Evolutionary conservation across 2,797 vertebrate genomes (phyloP), one percentile per base, ranked within the genome.

Genomic region (Enteromius paludinosus): DNA sequence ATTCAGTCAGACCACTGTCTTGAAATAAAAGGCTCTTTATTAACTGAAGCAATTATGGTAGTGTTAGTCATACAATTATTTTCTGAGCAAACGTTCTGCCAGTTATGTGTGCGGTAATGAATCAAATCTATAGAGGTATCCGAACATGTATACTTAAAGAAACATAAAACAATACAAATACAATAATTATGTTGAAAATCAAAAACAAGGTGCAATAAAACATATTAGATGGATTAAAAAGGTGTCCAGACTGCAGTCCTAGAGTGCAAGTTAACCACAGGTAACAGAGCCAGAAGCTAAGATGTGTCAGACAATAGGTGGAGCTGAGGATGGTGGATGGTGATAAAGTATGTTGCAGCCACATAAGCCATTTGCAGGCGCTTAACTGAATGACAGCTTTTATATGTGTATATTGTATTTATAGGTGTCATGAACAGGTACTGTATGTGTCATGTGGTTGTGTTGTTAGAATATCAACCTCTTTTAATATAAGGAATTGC

Each of bases 221-320:
- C 28, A 72, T 4, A n/a, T 28, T 52, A 15, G 47, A 72, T 72
- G n/a, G 30, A 72, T 72, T 52, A 12, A 72, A 54, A 18, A 54
- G 70, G 33, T 72, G 47, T 72, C 28, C 45, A 72, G 69, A 72
- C 28, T 72, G 70, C 47, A 52, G 33, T 54, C 70, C 70, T 47
- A 8, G 5, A 72, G 18, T 33, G 11, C 28, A 72, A 33, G 47
- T 52, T 72, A 72, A 72, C 28, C 45, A 72, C 28, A 33, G 45
- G 28, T 17, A 33, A 20, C 28, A 14, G 11, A 72, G 20, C 28
- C n/a, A 52, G 28, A 72, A 28, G 28, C 28, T 49, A 33, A 52
- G 70, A 35, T 0, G 33, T 52, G 28, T 72, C 28, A 52, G 28
- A 72, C 18, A 72, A 33, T 52, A 72, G 28, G 47, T 35, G 47